phyloP scores from a whole-genome alignment of 1,140 invertebrate genomes.

The Platorchestia sp. region DNA sequence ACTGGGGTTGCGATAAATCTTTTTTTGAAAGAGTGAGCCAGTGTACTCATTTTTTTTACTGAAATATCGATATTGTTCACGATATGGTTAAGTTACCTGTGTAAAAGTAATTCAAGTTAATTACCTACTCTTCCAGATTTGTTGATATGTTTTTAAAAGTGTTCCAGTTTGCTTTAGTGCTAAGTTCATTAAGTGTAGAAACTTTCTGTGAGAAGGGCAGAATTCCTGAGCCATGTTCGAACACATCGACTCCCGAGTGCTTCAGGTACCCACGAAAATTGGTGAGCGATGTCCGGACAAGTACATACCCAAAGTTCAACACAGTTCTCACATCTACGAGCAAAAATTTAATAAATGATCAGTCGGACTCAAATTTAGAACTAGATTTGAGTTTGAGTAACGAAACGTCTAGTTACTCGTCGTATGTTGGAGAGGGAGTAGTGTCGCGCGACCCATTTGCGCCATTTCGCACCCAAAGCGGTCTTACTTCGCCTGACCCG shows the following conservation, averaged over 20 bases:
- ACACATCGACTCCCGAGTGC: not conserved
- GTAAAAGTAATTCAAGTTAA: not conserved
- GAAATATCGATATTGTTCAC: too few relatives aligned
- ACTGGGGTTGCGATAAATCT: too few relatives aligned
- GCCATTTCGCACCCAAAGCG: not conserved
- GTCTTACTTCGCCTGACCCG: not conserved
- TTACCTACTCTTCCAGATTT: not conserved
- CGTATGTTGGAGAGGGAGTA: not conserved
- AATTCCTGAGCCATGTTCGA: not conserved
- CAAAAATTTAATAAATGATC: not conserved
- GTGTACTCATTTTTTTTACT: too few relatives aligned
- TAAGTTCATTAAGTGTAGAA: not conserved
- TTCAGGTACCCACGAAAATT: constrained; percentile 15
- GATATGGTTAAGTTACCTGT: too few relatives aligned
- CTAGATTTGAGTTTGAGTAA: not conserved
- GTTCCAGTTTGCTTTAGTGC: not conserved
- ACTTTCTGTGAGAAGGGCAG: not conserved
- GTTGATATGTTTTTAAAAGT: not conserved
- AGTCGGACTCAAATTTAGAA: not conserved
- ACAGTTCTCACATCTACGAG: not conserved
- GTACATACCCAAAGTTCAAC: not conserved
- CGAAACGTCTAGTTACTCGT: not conserved
- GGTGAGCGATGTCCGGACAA: not conserved
- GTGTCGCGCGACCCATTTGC: not conserved
- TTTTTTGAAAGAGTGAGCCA: too few relatives aligned